Base-by-base conservation (phyloP, 1,140 invertebrate species). In the Cheumatopsyche charites region DNA sequence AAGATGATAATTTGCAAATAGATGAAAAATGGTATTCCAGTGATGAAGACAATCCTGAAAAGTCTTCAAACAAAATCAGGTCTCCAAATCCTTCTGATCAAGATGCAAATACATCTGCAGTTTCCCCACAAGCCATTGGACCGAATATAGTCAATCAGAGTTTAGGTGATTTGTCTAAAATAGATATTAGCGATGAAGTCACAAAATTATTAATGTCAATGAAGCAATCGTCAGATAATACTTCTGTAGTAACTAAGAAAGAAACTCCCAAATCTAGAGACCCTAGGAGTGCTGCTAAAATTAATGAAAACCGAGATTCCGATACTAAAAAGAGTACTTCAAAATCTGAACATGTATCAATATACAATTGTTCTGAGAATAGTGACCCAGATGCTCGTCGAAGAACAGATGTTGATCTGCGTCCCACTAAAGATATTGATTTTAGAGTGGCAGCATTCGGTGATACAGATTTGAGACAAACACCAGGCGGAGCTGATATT, bases 11-110 rank as follows among this genome's bases (percentile, higher is more conserved):
- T 73, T 82, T 87, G 36, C 81, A 85, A 73, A 84, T 86, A 62
- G 86, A 90, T 71, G 90, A 91, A 70, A 89, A 91, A 78, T 92
- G 91, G 90, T 92, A 92, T 78, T 92, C 90, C 0, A 91, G 90
- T 75, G 90, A 93, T 62, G 90, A 91, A 72, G 90, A 91, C 74
- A 69, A 72, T 36, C 55, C n/a, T 41, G 76, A 76, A 47, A 74
- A 75, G 45, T 12, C 7, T 7, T 17, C 19, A 11, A 77, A 23
- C 4, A 84, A 80, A 79, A 81, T 77, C 58, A 83, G 80, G 70
- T 84, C 79, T 47, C 82, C 82, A 1, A 67, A 58, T 45, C 9
- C 79, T 78, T 42, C 9, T 9, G 78, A 80, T 69, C 72, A 78
- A 7, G 71, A 79, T 36, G 80, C 77, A 0, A 78, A 79, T 6